Percentiles rank a stretch among this genome's conserved stretches.
phyloP scores from a whole-genome alignment of 2,888 invertebrate species.

The Platynereis dumerilii region DNA sequence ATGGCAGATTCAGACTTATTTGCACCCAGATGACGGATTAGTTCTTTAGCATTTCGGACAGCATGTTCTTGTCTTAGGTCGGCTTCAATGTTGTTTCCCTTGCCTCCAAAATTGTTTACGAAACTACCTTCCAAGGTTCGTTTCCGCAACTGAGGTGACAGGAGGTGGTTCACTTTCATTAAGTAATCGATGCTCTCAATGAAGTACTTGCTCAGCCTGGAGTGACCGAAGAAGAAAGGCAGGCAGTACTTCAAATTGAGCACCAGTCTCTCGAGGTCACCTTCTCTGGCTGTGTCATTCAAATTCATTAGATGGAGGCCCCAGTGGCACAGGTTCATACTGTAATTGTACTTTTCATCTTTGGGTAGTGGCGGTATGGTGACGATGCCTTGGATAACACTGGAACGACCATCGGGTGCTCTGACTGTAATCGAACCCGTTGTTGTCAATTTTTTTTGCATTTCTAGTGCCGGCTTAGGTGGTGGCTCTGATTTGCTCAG shows the following conservation, averaged over 20 bases:
- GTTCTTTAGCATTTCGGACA: neutral
- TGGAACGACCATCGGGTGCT: too few species aligned
- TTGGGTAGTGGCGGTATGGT: neutral
- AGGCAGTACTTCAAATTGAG: slow-evolving; percentile 1
- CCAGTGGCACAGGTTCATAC: slow-evolving; percentile 9
- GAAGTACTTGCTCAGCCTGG: slow-evolving; percentile 6
- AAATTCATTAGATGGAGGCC: slow-evolving; percentile 10
- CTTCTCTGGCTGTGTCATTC: slow-evolving; percentile 20
- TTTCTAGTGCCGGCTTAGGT: neutral
- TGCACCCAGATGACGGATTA: slow-evolving; percentile 1
- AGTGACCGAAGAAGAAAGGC: slow-evolving; percentile 13
- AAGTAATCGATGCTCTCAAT: slow-evolving; percentile 4
- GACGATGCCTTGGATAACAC: too few species aligned
- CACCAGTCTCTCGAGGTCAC: slow-evolving; percentile 4
- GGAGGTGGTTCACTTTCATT: neutral
- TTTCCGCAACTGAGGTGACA: neutral
- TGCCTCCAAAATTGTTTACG: slow-evolving; percentile 6
- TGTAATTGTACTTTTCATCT: slow-evolving; percentile 4
- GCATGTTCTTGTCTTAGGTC: slow-evolving; percentile 10
- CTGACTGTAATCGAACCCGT: neutral
- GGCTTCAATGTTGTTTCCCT: slow-evolving; percentile 2
- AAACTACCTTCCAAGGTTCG: neutral
- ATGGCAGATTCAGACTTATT: slow-evolving; percentile 8
- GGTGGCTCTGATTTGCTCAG: neutral
- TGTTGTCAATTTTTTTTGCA: neutral